A percentile compares a stretch with the other conserved stretches of the same genome.
phyloP scores from a whole-genome alignment of 2,888 invertebrate species.

The Euplagia quadripunctaria region DNA sequence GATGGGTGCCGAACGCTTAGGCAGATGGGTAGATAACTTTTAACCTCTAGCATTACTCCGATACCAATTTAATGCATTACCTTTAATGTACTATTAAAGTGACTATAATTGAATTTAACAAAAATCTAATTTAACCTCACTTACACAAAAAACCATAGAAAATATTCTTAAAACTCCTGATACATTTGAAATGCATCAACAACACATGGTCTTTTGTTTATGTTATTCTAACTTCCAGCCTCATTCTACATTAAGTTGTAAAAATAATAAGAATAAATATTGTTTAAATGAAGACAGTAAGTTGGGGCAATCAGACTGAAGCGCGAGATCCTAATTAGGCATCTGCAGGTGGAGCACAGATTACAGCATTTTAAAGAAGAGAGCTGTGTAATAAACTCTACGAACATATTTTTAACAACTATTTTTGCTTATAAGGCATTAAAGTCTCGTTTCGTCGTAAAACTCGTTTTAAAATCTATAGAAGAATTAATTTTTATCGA shows the following conservation, averaged over 20 bases:
- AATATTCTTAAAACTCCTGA: not conserved
- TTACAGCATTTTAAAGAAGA: slow-evolving; percentile 62
- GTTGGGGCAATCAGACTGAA: slow-evolving; percentile 37
- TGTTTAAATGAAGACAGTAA: slow-evolving; percentile 27
- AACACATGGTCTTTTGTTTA: not conserved
- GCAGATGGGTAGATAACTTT: slow-evolving; percentile 59
- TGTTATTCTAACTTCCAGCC: not conserved
- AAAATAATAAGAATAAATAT: slow-evolving; percentile 18
- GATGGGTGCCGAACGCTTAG: slow-evolving; percentile 49
- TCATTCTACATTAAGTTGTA: not conserved
- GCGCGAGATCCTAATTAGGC: slow-evolving; percentile 65
- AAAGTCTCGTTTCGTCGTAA: slow-evolving; percentile 11
- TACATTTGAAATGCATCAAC: not conserved
- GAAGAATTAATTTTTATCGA: not conserved
- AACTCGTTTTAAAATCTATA: not conserved
- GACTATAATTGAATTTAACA: not conserved
- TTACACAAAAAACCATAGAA: no score
- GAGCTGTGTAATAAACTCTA: slow-evolving; percentile 58
- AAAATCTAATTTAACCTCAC: not conserved
- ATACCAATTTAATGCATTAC: slow-evolving; percentile 21
- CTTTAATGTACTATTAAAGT: not conserved
- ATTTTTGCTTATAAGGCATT: slow-evolving; percentile 25
- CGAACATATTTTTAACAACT: slow-evolving; percentile 34
- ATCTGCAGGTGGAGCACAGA: slow-evolving; percentile 60
- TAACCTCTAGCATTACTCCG: slow-evolving; percentile 60